phyloP scores from a whole-genome alignment of 2,888 invertebrate genomes.

The Ganaspis brasiliensis region DNA sequence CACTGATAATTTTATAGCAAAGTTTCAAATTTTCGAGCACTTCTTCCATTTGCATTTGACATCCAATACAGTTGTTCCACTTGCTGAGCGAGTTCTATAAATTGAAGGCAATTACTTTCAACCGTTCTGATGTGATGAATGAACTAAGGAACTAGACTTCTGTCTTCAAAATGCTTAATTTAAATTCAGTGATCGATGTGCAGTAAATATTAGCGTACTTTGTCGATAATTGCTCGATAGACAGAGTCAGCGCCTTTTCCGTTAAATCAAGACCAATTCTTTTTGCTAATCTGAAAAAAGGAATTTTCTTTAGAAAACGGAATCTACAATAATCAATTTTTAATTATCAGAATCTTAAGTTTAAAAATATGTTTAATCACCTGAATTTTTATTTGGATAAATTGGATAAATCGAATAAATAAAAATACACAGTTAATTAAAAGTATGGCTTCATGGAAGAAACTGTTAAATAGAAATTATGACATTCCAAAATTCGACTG shows the following conservation, averaged over 20 bases:
- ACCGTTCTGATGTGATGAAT: constrained; percentile 98
- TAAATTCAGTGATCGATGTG: constrained; percentile 93
- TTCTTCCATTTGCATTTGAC: constrained; percentile 84
- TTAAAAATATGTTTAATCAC: too few relatives aligned
- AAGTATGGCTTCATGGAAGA: too few relatives aligned
- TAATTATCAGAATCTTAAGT: too few relatives aligned
- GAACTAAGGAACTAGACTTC: constrained; percentile 92
- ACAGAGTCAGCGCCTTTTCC: constrained; percentile 91
- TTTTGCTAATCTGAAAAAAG: constrained; percentile 83
- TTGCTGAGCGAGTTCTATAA: constrained; percentile 93
- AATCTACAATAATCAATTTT: too few relatives aligned
- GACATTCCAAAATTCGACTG: too few relatives aligned
- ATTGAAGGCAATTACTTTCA: constrained; percentile 96
- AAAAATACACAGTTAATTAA: too few relatives aligned
- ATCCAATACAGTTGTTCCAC: constrained; percentile 91
- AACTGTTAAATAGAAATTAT: too few relatives aligned
- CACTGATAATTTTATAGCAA: constrained; percentile 86
- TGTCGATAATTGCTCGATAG: constrained; percentile 95
- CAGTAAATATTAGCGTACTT: constrained; percentile 93
- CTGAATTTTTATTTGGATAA: too few relatives aligned
- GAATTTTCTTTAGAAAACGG: too few relatives aligned
- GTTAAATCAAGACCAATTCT: constrained; percentile 92
- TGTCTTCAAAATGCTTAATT: constrained; percentile 95
- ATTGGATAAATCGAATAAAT: too few relatives aligned
- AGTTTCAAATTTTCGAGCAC: constrained; percentile 85